Evolutionary conservation across 2,797 vertebrate genomes (phyloP).

Genomic region (Agapornis canus): DNA sequence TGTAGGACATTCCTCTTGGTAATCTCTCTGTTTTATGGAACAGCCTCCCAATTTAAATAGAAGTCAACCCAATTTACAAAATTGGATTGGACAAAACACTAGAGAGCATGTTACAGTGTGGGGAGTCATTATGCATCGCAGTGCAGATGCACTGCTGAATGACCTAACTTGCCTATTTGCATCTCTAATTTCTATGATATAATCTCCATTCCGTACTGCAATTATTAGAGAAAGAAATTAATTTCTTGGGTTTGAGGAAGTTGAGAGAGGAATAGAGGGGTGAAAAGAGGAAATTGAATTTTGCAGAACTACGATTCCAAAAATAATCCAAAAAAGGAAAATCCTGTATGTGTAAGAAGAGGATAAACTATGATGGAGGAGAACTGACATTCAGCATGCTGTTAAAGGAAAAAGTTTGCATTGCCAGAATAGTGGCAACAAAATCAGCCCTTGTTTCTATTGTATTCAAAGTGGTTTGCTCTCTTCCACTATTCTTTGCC

Average conservation of each 20-base stretch:
- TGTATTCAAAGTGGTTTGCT: background rate
- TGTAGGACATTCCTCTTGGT: slow-evolving; percentile 42
- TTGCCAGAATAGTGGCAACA: background rate
- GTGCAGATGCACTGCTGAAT: slow-evolving; percentile 30
- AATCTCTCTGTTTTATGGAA: slow-evolving; percentile 15
- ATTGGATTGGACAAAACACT: slow-evolving; percentile 54
- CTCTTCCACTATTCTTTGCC: slow-evolving; percentile 36
- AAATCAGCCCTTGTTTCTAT: background rate
- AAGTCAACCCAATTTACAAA: slow-evolving; percentile 58
- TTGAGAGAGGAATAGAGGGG: background rate
- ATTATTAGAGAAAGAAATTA: slow-evolving; percentile 49
- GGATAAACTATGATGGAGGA: background rate
- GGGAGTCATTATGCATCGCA: background rate
- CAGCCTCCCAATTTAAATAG: slow-evolving; percentile 44
- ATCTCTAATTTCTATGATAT: slow-evolving; percentile 44
- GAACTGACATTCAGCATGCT: background rate
- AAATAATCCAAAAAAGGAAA: slow-evolving; percentile 34
- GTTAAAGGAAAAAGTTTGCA: background rate
- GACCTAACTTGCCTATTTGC: slow-evolving; percentile 44
- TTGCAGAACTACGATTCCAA: slow-evolving; percentile 11
- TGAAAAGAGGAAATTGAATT: slow-evolving; percentile 32
- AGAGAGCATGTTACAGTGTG: slow-evolving; percentile 14
- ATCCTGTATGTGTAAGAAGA: background rate
- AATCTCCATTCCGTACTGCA: slow-evolving; percentile 37
- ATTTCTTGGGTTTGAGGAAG: slow-evolving; percentile 46